Base-by-base conservation (phyloP, 2,113 vertebrate species). In the Zingel zingel region DNA sequence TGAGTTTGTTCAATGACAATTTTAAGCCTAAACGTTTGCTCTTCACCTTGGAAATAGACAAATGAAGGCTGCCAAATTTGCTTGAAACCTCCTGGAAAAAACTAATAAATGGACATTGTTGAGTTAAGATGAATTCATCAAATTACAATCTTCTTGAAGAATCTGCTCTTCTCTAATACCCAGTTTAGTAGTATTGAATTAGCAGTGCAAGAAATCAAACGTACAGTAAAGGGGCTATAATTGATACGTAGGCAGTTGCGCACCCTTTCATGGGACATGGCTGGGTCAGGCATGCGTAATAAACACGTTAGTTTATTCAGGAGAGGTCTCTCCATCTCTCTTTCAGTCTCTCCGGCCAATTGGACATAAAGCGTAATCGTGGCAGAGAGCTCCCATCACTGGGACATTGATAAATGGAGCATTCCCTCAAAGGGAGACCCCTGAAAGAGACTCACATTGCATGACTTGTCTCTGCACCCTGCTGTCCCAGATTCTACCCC, bases 361-460 rank as follows among this genome's bases (percentile, higher is more conserved):
- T 89, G 75, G 82, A 88, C 36, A 23, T 76, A 67, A 87, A 90
- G 77, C 8, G 25, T 80, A 68, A 85, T 90, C 70, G 47, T n/a
- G 70, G 74, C 58, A 6, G 64, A 82, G 74, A 77, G 80, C 77
- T 89, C 65, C 74, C 47, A 16, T 77, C 77, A 84, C 79, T 62
- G 73, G 54, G 77, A 88, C 81, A 63, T 74, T 86, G 86, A 89
- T 84, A 88, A 91, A 89, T 88, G 77, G 79, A 90, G 84, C 72
- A 25, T 86, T 72, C 58, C 70, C 78, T 89, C 39, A 25, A 72
- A 86, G 73, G 85, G 71, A 89, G 74, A 89, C 66, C 86, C 85
- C 83, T 71, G 72, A 25, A 67, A 80, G 54, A 77, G n/a, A 83
- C 65, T 85, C 39, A 18, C 79, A 76, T 71, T 58, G 68, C 83